These are phyloP conservation scores for Hypomecis punctinalis DNA, from an alignment of 2,888 invertebrate species.

Conservation along the genomic window DNA sequence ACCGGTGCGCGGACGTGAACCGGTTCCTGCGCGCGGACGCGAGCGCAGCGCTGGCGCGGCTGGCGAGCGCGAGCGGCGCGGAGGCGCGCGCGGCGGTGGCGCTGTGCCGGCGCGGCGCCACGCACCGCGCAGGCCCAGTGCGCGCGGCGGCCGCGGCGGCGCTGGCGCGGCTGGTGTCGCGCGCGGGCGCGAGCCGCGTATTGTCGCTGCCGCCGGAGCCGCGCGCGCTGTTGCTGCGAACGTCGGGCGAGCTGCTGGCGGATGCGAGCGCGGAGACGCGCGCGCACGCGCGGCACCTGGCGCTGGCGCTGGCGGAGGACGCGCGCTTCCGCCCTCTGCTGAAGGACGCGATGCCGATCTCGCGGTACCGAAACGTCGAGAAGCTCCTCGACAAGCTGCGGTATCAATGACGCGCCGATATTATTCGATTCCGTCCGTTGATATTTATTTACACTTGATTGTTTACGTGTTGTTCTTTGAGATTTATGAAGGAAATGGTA, in stretches of 20 bases:
- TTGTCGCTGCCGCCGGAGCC: constrained; percentile 91
- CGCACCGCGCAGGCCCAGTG: constrained; percentile 95
- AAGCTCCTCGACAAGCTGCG: constrained; percentile 89
- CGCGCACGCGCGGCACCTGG: constrained; percentile 91
- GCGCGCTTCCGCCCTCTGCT: constrained; percentile 90
- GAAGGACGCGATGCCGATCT: constrained; percentile 91
- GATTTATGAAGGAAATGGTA: background rate
- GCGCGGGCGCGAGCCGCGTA: constrained; percentile 89
- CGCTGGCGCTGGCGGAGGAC: constrained; percentile 89
- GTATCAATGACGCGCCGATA: constrained; percentile 54
- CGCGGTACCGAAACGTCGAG: constrained; percentile 92
- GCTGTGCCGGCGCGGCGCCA: constrained; percentile 88
- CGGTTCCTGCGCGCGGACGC: constrained; percentile 96
- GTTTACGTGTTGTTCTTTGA: constrained; percentile 1
- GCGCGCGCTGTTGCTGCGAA: constrained; percentile 91
- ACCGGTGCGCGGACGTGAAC: constrained; percentile 97
- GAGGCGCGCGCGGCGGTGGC: constrained; percentile 88
- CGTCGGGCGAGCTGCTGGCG: constrained; percentile 92
- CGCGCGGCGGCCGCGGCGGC: constrained; percentile 93
- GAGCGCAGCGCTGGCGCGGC: constrained; percentile 90
- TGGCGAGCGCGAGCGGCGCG: constrained; percentile 90
- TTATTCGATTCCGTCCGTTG: constrained; percentile 18
- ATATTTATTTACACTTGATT: background rate
- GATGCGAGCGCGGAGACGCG: constrained; percentile 96
- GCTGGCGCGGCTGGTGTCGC: constrained; percentile 89